Percentiles rank a stretch among this genome's conserved stretches.
phyloP scores from a whole-genome alignment of 2,888 invertebrate genomes.

The Drosophila borborema region DNA sequence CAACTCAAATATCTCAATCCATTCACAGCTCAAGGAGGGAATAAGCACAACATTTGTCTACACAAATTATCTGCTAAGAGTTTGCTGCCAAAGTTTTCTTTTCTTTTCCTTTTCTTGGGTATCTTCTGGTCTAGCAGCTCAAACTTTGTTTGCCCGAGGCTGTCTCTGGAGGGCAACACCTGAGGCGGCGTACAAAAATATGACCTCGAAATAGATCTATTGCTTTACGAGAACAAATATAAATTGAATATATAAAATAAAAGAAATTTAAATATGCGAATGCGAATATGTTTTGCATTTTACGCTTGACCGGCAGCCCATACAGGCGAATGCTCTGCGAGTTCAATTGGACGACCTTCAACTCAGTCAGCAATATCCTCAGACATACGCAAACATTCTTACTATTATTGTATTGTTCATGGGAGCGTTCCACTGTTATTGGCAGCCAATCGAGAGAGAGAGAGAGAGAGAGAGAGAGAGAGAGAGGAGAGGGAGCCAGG shows the following conservation, averaged over 20 bases:
- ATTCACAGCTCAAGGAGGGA: not conserved
- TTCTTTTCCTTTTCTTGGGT: too few relatives aligned
- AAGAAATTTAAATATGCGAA: constrained; percentile 56
- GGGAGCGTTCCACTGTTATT: constrained; percentile 53
- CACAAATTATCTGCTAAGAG: constrained; percentile 26
- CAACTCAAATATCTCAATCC: constrained; percentile 9
- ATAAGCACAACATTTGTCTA: not conserved
- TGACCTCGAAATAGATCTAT: constrained; percentile 19
- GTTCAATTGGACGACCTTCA: constrained; percentile 38
- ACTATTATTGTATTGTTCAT: constrained; percentile 12
- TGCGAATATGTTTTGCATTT: constrained; percentile 56
- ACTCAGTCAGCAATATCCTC: constrained; percentile 16
- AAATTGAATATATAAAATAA: not conserved
- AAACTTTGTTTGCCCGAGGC: not conserved
- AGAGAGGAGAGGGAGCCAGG: constrained; percentile 12
- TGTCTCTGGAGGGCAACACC: not conserved
- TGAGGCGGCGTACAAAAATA: not conserved
- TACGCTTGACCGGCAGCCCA: constrained; percentile 72
- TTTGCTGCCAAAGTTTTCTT: constrained; percentile 9
- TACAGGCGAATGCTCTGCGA: constrained; percentile 42
- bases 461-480: not conserved
- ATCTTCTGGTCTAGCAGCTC: not conserved
- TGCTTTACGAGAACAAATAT: constrained; percentile 12
- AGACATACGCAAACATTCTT: constrained; percentile 8
- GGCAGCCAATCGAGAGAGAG: constrained; percentile 57